phyloP scores from a whole-genome alignment of 2,888 invertebrate species.

The Sclerodermus sp. region DNA sequence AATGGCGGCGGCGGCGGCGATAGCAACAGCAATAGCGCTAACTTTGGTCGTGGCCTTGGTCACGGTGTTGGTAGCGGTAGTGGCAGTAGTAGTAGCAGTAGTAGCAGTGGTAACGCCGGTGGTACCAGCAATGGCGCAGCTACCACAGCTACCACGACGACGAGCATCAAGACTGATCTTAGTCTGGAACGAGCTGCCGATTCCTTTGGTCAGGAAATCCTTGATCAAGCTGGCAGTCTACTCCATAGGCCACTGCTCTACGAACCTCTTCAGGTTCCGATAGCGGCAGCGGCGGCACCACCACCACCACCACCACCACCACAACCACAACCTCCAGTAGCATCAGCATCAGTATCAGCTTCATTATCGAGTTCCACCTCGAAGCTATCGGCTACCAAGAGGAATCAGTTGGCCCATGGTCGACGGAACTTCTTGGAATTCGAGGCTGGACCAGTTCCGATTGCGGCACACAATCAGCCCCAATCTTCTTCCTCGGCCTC shows the following conservation, averaged over 20 bases:
- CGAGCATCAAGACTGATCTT: conserved; percentile 27
- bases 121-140: neutral
- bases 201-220: neutral
- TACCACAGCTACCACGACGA: neutral
- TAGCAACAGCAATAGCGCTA: conserved; percentile 8
- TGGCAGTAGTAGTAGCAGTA: conserved; percentile 11
- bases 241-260: conserved; percentile 29
- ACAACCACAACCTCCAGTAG: too few relatives aligned
- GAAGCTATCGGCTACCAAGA: conserved; percentile 32
- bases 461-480: conserved; percentile 25
- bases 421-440: conserved; percentile 21
- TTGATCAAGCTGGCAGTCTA: conserved; percentile 18
- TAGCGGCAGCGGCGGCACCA: neutral
- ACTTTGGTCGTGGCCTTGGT: conserved; percentile 5
- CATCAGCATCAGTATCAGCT: too few relatives aligned
- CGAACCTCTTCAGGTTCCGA: conserved; percentile 16
- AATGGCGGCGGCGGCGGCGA: too few relatives aligned
- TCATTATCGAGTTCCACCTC: too few relatives aligned
- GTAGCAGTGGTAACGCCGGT: neutral
- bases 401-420: conserved; percentile 22
- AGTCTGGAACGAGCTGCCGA: neutral
- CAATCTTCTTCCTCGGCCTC: conserved; percentile 53
- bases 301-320: neutral
- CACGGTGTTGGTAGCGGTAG: conserved; percentile 7
- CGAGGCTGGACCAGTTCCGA: conserved; percentile 13